These are phyloP conservation scores for Forbesichthys agassizii DNA, from an alignment of 2,113 vertebrate genomes.

Conservation along the genomic window DNA sequence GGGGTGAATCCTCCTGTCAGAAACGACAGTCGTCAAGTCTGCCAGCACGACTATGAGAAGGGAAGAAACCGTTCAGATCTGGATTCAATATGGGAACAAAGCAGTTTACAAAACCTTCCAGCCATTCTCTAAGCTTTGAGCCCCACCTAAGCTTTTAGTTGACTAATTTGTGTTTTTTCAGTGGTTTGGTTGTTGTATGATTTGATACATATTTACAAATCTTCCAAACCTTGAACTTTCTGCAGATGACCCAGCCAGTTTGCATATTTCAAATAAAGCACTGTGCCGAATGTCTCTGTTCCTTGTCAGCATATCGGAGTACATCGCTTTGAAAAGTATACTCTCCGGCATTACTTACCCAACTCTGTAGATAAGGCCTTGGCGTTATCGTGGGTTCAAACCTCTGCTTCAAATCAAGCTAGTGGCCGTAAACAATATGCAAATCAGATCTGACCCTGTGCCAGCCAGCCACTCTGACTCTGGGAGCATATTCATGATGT, in stretches of 20 bases:
- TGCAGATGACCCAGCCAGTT: not conserved
- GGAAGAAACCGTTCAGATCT: not conserved
- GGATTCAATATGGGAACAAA: not conserved
- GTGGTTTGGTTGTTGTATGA: not conserved
- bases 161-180: not conserved
- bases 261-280: slow-evolving; percentile 12
- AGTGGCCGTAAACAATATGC: slow-evolving; percentile 68
- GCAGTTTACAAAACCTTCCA: not conserved
- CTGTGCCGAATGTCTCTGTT: slow-evolving; percentile 5
- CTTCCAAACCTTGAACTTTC: not conserved
- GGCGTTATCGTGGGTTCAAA: slow-evolving; percentile 37
- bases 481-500: slow-evolving; percentile 57
- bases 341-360: slow-evolving; percentile 32
- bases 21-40: not conserved
- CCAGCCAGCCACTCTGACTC: slow-evolving; percentile 59
- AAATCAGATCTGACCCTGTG: slow-evolving; percentile 58
- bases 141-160: not conserved
- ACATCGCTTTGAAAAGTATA: slow-evolving; percentile 47
- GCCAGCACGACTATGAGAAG: not conserved
- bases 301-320: slow-evolving; percentile 24
- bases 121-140: not conserved
- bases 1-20: not conserved
- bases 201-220: slow-evolving; percentile 21
- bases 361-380: slow-evolving; percentile 39
- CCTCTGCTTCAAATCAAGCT: slow-evolving; percentile 59